phyloP scores from a whole-genome alignment of 92 coral and sea anemone species.

The Hydrozoanthus gracilis region DNA sequence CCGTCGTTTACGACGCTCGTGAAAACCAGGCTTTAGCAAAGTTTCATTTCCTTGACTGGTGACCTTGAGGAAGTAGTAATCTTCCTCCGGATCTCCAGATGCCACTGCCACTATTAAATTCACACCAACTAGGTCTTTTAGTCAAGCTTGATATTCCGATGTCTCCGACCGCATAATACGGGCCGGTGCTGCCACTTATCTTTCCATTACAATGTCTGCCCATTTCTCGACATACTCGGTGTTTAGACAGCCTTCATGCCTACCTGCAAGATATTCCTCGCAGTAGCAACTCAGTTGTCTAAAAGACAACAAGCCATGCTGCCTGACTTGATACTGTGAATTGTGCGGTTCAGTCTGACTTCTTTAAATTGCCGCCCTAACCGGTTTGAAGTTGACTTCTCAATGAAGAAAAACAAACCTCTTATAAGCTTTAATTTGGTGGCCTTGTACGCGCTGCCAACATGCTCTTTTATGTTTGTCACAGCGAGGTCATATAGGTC shows the following conservation, averaged over 20 bases:
- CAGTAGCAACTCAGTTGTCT: background rate
- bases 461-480: constrained; percentile 14
- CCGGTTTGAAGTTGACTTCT: constrained; percentile 2
- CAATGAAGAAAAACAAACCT: constrained; percentile 39
- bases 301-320: background rate
- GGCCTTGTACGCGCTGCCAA: constrained; percentile 38
- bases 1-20: too few relatives aligned
- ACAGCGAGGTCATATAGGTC: constrained; percentile 49
- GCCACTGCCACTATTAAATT: background rate
- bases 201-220: background rate
- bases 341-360: constrained; percentile 49
- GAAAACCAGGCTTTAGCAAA: background rate
- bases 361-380: constrained; percentile 43
- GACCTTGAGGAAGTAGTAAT: constrained; percentile 18
- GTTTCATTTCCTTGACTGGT: background rate
- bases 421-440: constrained; percentile 37
- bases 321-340: constrained; percentile 51
- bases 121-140: background rate
- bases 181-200: background rate
- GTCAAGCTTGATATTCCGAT: background rate
- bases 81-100: background rate
- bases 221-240: constrained; percentile 1
- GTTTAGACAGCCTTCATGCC: background rate
- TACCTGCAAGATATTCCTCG: background rate
- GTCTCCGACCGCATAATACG: background rate